phyloP scores from a whole-genome alignment of 2,888 invertebrate genomes.

The Drosophila longiperda region DNA sequence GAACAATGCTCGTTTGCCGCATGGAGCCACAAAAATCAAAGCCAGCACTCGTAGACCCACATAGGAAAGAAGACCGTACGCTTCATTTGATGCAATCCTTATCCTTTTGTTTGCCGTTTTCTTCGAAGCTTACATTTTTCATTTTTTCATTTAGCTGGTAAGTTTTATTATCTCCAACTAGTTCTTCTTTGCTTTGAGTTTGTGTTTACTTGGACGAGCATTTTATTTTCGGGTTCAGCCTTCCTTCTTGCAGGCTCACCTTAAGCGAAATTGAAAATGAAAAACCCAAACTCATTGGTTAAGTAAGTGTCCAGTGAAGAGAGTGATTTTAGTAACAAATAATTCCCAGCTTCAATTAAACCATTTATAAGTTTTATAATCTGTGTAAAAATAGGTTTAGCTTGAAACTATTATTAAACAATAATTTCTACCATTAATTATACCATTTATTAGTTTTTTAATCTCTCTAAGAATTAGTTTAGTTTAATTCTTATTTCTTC shows the following conservation, averaged over 20 bases:
- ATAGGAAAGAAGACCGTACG: conserved; percentile 40
- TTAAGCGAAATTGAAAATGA: conserved; percentile 47
- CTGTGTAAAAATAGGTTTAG: no score
- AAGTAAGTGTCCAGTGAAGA: conserved; percentile 43
- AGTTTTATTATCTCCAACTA: conserved; percentile 54
- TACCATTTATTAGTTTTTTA: neutral
- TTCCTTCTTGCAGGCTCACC: conserved; percentile 27
- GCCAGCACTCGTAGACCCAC: conserved; percentile 11
- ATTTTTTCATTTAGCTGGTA: conserved; percentile 54
- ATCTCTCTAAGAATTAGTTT: neutral
- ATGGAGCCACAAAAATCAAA: conserved; percentile 23
- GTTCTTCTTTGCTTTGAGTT: conserved; percentile 17
- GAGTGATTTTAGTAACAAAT: conserved; percentile 48
- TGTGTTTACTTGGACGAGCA: conserved; percentile 7
- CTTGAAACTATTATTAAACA: neutral
- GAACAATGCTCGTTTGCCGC: conserved; percentile 42
- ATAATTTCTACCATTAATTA: conserved; percentile 12
- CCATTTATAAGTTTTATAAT: neutral
- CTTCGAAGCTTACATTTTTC: conserved; percentile 41
- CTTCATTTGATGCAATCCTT: conserved; percentile 70
- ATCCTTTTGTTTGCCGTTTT: conserved; percentile 60
- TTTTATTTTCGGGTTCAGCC: conserved; percentile 26
- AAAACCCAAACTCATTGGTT: conserved; percentile 60
- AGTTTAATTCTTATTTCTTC: neutral
- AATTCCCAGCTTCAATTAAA: neutral